Evolutionary conservation across 2,888 invertebrate species (phyloP).

Genomic region (Eudasyphora cyanicolor): DNA sequence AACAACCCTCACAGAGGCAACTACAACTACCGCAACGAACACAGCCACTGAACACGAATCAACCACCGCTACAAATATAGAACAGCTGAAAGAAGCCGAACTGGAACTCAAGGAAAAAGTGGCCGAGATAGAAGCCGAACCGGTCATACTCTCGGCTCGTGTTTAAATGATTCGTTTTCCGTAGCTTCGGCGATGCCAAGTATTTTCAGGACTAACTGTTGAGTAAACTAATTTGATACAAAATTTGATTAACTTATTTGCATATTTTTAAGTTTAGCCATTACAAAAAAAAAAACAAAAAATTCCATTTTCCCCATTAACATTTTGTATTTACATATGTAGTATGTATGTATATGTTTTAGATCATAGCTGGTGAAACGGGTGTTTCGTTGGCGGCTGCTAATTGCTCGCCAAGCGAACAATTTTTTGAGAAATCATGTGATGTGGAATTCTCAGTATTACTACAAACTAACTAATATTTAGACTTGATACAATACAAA

Average conservation of each 20-base stretch:
- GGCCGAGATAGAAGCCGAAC: slow-evolving; percentile 79
- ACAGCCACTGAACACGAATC: background rate
- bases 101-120: slow-evolving; percentile 77
- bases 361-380: background rate
- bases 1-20: slow-evolving; percentile 32
- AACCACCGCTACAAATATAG: slow-evolving; percentile 69
- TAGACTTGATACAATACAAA: slow-evolving; percentile 28
- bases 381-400: background rate
- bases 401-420: background rate
- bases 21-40: background rate
- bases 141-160: slow-evolving; percentile 78
- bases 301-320: background rate
- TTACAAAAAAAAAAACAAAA: background rate
- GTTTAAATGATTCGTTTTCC: slow-evolving; percentile 68
- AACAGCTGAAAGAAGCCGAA: slow-evolving; percentile 74
- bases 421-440: slow-evolving; percentile 36
- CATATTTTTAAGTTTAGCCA: background rate
- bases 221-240: background rate
- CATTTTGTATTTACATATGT: too few relatives aligned
- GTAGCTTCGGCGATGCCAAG: background rate
- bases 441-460: slow-evolving; percentile 42
- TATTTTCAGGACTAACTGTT: background rate
- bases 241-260: background rate
- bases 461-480: background rate
- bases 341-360: too few relatives aligned